Evolutionary conservation across 2,888 invertebrate genomes (phyloP), one percentile per base, ranked within the genome.

Genomic region (Netelia fuscicornis): DNA sequence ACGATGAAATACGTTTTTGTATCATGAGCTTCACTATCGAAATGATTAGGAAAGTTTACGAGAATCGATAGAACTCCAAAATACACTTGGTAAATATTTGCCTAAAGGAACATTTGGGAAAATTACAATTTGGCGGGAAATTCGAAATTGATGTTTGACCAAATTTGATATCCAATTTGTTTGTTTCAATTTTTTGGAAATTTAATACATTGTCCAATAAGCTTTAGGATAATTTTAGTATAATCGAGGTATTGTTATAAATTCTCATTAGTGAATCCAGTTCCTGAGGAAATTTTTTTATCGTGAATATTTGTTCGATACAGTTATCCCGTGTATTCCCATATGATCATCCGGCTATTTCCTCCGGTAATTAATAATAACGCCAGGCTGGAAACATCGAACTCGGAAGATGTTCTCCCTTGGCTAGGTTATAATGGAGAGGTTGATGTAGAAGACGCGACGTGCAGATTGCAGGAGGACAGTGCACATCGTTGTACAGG

Each of bases 311-410:
- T 17, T 17, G 1, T 30, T 30, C 25, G n/a, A 2, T 23, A 44
- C 6, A 58, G 64, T 58, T 20, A 67, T 37, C 2, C 20, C 56
- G 0, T 30, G 6, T 48, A 44, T 74, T 74, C n/a, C 20, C 2
- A 42, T 11, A 30, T 2, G 48, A 48, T 3, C 2, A 5, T 6
- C 37, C 10, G 56, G 11, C 23, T 72, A 6, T 58, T 2, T 42
- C 3, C 86, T 87, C 76, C 79, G 87, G 87, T 89, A 90, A 91
- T 91, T 89, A 91, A 92, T 91, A 91, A 91, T 90, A 87, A 88
- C 85, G 83, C 83, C 54, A 79, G 44, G 77, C 70, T 78, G 71
- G 56, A 72, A 72, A 65, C 44, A 72, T 23, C 64, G 44, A 67
- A 42, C 37, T 17, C 13, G 56, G 13, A 52, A 81, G 83, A 52